Conservation (phyloP, 2,113 vertebrate genomes). For the Embiotoca jacksoni region DNA sequence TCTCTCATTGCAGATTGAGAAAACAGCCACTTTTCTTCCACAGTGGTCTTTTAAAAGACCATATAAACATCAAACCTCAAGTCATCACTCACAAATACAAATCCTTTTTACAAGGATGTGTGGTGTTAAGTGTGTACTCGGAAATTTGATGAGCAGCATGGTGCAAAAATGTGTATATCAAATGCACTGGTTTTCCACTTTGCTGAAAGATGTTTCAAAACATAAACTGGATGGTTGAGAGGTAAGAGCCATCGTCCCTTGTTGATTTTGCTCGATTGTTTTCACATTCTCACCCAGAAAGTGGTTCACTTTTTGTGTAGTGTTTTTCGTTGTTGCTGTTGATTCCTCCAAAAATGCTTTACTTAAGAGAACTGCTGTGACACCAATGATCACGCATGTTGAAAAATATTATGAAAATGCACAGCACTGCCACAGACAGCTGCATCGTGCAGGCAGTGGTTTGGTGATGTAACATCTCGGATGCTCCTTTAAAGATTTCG, state of each 20-base stretch:
- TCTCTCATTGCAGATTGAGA: background rate
- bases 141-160: constrained; percentile 20
- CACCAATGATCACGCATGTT: background rate
- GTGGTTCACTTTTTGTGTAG: background rate
- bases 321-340: background rate
- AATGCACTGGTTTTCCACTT: constrained; percentile 7
- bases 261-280: constrained; percentile 5
- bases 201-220: background rate
- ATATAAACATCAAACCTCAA: constrained; percentile 21
- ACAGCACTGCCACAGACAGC: background rate
- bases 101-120: constrained; percentile 4
- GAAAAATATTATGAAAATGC: constrained; percentile 1
- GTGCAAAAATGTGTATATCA: background rate
- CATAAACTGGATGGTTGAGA: background rate
- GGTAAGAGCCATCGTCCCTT: background rate
- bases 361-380: background rate
- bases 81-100: constrained; percentile 22
- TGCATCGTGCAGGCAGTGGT: background rate
- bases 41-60: constrained; percentile 12
- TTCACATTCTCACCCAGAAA: constrained; percentile 1
- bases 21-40: background rate
- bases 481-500: background rate
- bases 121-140: background rate
- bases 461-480: background rate
- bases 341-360: constrained; percentile 1